phyloP scores from a whole-genome alignment of 2,797 vertebrate species.

The Austrolebias charrua region DNA sequence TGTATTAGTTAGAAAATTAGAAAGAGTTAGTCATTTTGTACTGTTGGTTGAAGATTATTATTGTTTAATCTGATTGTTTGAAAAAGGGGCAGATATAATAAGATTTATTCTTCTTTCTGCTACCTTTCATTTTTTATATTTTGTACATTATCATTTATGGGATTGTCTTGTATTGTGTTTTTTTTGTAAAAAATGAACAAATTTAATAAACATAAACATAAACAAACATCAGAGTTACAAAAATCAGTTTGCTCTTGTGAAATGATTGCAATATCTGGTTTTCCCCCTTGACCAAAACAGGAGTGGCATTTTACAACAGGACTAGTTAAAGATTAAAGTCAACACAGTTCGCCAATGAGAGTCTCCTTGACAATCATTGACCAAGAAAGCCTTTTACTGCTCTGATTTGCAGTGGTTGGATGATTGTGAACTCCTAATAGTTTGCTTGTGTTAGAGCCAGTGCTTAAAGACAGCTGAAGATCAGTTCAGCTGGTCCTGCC shows the following conservation, averaged over 20 bases:
- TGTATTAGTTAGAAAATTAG: no score
- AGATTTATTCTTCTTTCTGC: no score
- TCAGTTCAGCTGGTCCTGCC: constrained; percentile 37
- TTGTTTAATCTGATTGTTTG: no score
- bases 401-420: constrained; percentile 41
- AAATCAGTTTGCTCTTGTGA: constrained; percentile 6
- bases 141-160: no score
- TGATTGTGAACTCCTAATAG: constrained; percentile 10
- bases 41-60: no score
- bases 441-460: constrained; percentile 8
- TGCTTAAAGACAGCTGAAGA: constrained; percentile 41
- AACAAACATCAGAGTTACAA: constrained; percentile 10
- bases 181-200: no score
- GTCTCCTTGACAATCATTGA: constrained; percentile 61
- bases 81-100: background rate
- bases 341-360: constrained; percentile 32
- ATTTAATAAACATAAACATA: no score
- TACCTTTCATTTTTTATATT: no score
- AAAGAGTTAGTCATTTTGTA: no score
- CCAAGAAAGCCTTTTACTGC: constrained; percentile 45
- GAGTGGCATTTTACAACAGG: constrained; percentile 38
- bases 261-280: constrained; percentile 25
- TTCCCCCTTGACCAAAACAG: constrained; percentile 32
- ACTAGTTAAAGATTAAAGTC: constrained; percentile 53
- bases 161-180: no score